A percentile compares a stretch with the other conserved stretches of the same genome.
phyloP scores from a whole-genome alignment of 64 coral and sea anemone species.

The Trachythela sp. region DNA sequence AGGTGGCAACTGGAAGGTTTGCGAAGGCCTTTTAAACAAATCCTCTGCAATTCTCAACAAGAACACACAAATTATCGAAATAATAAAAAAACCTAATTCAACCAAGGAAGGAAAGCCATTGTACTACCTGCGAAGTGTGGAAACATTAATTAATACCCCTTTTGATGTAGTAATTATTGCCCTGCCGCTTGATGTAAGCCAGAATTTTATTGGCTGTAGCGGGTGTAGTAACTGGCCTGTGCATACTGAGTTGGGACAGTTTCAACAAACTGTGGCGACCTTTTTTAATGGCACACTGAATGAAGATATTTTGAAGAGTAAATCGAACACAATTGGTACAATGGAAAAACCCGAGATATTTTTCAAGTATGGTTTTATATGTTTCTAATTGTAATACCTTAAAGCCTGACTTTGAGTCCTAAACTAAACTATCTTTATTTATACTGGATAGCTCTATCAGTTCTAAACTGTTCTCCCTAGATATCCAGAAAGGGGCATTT shows the following conservation, averaged over 20 bases:
- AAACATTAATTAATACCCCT: neutral
- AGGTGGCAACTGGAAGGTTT: conserved; percentile 87
- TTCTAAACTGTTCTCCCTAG: too few species aligned
- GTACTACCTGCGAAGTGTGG: conserved; percentile 59
- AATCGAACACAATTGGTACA: conserved; percentile 61
- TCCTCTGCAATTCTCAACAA: conserved; percentile 60
- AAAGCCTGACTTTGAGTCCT: too few species aligned
- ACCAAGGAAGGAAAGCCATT: conserved; percentile 3
- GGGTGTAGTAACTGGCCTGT: conserved; percentile 74
- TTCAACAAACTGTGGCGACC: conserved; percentile 79
- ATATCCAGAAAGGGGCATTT: too few species aligned
- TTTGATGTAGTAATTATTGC: conserved; percentile 92
- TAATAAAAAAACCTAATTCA: conserved; percentile 36
- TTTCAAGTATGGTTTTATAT: conserved; percentile 42
- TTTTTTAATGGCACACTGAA: conserved; percentile 66
- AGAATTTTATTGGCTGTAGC: conserved; percentile 66
- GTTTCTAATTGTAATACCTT: too few species aligned
- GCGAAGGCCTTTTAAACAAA: conserved; percentile 59
- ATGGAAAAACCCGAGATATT: conserved; percentile 80
- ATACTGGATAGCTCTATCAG: too few species aligned
- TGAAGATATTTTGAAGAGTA: conserved; percentile 32
- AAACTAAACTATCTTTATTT: too few species aligned
- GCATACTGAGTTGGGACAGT: conserved; percentile 40
- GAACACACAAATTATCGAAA: conserved; percentile 60
- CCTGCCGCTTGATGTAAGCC: conserved; percentile 50